phyloP scores from a whole-genome alignment of 2,797 vertebrate species.

The Enteromius fasciolatus region DNA sequence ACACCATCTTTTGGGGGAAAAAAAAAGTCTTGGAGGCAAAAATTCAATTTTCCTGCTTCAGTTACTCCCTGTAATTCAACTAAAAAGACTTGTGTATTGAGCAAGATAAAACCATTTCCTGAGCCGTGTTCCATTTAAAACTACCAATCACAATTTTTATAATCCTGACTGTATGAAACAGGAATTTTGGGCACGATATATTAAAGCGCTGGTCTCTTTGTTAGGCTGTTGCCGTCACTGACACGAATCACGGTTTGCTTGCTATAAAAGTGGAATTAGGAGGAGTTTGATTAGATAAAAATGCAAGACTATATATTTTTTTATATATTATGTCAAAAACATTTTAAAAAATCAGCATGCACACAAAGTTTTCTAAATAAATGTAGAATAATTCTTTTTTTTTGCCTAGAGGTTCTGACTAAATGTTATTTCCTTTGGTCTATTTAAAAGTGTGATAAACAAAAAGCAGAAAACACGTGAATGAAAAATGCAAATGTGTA shows the following conservation, averaged over 20 bases:
- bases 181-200: conserved; percentile 9
- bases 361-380: neutral
- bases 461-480: neutral
- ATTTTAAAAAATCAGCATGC: neutral
- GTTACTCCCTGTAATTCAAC: conserved; percentile 46
- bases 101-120: conserved; percentile 54
- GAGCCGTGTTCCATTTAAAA: conserved; percentile 50
- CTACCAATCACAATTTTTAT: conserved; percentile 51
- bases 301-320: neutral
- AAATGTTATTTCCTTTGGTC: neutral
- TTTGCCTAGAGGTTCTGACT: neutral
- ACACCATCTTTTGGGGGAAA: conserved; percentile 47
- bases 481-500: conserved; percentile 8
- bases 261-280: neutral
- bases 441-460: neutral
- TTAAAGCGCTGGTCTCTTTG: neutral
- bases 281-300: neutral
- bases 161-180: conserved; percentile 32
- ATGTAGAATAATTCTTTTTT: neutral
- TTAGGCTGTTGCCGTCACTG: too few relatives aligned
- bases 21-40: conserved; percentile 48
- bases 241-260: neutral
- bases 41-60: conserved; percentile 61
- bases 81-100: conserved; percentile 52
- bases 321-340: neutral